A percentile compares a stretch with the other conserved stretches of the same genome.
Evolutionary conservation across 2,888 invertebrate species (phyloP).

Genomic region (Caenorhabditis angaria): DNA sequence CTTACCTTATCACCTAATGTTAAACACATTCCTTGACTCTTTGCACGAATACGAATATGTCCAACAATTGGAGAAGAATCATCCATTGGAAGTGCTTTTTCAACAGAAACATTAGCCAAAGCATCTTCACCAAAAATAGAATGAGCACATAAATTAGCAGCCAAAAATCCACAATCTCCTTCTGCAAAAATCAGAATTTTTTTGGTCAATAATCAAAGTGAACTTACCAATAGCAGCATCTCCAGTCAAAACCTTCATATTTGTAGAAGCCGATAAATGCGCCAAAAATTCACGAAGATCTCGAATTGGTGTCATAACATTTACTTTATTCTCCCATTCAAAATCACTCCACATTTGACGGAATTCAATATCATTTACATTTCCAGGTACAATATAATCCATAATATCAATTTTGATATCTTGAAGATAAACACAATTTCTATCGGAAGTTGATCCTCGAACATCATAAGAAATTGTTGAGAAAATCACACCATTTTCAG

Average conservation of each 20-base stretch:
- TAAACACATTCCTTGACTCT: constrained; percentile 99
- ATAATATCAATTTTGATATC: constrained; percentile 93
- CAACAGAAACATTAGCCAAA: constrained; percentile 96
- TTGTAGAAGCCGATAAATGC: constrained; percentile 90
- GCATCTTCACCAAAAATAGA: constrained; percentile 88
- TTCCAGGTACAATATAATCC: constrained; percentile 86
- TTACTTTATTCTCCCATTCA: constrained; percentile 99
- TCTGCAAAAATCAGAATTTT: constrained; percentile 42
- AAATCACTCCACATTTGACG: constrained; percentile 99
- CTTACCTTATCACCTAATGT: constrained; percentile 94
- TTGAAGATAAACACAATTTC: constrained; percentile 96
- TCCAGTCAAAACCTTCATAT: constrained; percentile 98
- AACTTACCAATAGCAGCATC: constrained; percentile 79
- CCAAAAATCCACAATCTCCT: constrained; percentile 99
- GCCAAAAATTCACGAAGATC: constrained; percentile 91
- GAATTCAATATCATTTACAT: constrained; percentile 95
- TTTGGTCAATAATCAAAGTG: neutral
- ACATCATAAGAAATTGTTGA: constrained; percentile 99
- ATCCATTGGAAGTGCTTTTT: constrained; percentile 78
- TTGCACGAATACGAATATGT: constrained; percentile 96
- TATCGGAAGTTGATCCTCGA: constrained; percentile 87
- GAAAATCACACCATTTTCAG: constrained; percentile 99
- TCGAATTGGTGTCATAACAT: constrained; percentile 89
- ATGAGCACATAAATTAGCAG: constrained; percentile 97
- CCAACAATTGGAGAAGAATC: constrained; percentile 87